These are phyloP conservation scores for Ploceus nigricollis DNA, from an alignment of 2,113 vertebrate genomes.

Conservation along the genomic window DNA sequence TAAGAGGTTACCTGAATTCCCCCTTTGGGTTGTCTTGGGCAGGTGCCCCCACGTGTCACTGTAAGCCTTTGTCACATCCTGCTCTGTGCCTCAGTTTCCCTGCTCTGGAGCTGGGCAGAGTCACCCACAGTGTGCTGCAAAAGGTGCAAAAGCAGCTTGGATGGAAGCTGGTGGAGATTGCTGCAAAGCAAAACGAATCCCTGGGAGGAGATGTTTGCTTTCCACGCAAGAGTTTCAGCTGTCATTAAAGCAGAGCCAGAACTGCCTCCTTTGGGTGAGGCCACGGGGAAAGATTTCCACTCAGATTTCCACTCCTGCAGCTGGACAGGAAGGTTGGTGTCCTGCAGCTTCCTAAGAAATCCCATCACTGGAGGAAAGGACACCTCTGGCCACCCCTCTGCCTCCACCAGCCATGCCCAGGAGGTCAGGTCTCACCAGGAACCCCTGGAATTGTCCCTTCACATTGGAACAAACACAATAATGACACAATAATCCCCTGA, in stretches of 20 bases:
- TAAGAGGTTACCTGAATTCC: background rate
- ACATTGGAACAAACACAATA: background rate
- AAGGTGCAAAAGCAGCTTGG: background rate
- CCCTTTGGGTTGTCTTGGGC: background rate
- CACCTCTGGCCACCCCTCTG: background rate
- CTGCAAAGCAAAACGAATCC: background rate
- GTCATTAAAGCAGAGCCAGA: background rate
- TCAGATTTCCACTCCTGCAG: background rate
- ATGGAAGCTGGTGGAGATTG: background rate
- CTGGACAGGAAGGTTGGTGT: background rate
- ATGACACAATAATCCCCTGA: background rate
- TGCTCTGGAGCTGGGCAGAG: background rate
- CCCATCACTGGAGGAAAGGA: background rate
- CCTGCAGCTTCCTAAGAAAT: background rate
- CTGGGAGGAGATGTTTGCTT: background rate
- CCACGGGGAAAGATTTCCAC: background rate
- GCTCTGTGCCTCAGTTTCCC: background rate
- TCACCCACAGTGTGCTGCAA: background rate
- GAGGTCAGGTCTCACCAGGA: background rate
- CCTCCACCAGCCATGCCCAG: background rate
- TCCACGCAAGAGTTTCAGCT: background rate
- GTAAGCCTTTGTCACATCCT: background rate
- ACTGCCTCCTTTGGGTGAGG: background rate
- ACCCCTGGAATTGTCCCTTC: background rate
- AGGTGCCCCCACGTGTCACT: background rate